Evolutionary conservation across 1,140 invertebrate genomes (phyloP), one percentile per base, ranked within the genome.

Genomic region (Reticulitermes speratus): DNA sequence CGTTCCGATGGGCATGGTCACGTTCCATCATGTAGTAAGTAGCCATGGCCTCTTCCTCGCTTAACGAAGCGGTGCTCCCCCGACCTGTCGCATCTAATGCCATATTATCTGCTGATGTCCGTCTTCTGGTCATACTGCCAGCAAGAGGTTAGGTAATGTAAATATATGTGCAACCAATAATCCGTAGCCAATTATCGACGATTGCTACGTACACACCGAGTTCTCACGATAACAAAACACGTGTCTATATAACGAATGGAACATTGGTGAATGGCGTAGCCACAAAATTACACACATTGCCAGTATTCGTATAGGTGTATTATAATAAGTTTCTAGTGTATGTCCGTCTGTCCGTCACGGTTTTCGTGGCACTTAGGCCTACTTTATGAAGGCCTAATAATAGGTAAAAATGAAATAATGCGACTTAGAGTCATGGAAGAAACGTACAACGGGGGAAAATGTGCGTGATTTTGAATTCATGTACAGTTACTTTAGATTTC

Each of bases 61-160:
- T n/a, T 21, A 65, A 23, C 59, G 59, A 21, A 21, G 59, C 59
- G 8, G 59, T n/a, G 59, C 25, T 65, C 7, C 7, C 21, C 59
- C 59, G 59, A 65, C 21, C 59, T 65, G 59, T 23, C 59, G 59
- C 14, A n/a, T 65, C 59, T 19, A 19, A 65, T 25, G 59, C 21
- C 59, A 65, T 65, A 1, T 65, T 65, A 85, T 55, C 82, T 21
- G 44, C 30, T 86, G 82, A 75, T 69, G 55, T 84, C 25, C 82
- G 86, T 65, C 52, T 45, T 38, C 83, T 59, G 84, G 65, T 65
- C 44, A 83, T 69, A 59, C 38, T 44, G 87, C 69, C 16, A 69
- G 83, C 75, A 81, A 86, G 32, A 85, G 48, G 83, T 82, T 87
- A 87, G 88, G 83, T 52, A 65, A 65, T 65, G 59, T 21, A 21